Conservation (phyloP, 2,797 vertebrate genomes). For the Discoglossus pictus region DNA sequence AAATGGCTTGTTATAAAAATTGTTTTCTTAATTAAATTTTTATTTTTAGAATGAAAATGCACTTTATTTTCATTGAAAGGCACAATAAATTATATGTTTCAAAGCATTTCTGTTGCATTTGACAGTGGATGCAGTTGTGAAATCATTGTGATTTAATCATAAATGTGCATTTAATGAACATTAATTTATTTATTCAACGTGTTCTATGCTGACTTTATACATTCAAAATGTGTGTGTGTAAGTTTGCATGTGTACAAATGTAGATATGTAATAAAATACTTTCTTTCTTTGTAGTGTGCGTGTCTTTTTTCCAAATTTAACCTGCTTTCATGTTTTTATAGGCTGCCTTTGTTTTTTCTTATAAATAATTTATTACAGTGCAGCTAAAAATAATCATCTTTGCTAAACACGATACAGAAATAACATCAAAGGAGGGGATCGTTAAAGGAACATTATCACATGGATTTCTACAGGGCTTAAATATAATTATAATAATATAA, state of each 20-base stretch:
- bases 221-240: conserved; percentile 5
- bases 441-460: no score
- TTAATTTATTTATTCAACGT: conserved; percentile 11
- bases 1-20: conserved; percentile 22
- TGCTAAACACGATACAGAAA: no score
- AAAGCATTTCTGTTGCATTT: neutral
- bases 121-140: neutral
- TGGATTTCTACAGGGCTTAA: no score
- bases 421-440: no score
- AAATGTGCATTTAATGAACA: neutral
- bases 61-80: conserved; percentile 31
- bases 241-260: conserved; percentile 26
- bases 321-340: no score
- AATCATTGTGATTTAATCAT: conserved; percentile 2
- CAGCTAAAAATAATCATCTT: no score
- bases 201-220: neutral
- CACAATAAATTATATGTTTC: conserved; percentile 4
- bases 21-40: neutral
- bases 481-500: no score
- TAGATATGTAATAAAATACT: conserved; percentile 31
- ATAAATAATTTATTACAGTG: no score
- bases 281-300: neutral
- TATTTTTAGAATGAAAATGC: neutral
- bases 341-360: no score
- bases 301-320: no score